phyloP scores from a whole-genome alignment of 2,113 vertebrate species.

The Irena cyanogastra region DNA sequence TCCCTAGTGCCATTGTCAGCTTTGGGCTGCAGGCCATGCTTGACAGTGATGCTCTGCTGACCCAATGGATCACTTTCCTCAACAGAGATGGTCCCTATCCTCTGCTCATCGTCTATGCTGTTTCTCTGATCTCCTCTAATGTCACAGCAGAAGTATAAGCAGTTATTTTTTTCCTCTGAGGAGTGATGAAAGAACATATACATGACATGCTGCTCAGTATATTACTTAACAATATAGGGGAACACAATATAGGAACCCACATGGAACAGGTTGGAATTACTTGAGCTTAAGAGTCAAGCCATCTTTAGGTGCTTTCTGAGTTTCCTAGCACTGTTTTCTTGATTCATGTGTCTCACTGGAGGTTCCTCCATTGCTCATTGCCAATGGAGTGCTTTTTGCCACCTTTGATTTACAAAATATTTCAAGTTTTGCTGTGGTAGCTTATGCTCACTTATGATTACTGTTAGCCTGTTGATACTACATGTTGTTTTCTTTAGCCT shows the following conservation, averaged over 20 bases:
- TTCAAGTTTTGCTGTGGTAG: not conserved
- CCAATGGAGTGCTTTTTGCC: not conserved
- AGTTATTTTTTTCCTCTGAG: not conserved
- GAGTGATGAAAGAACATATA: not conserved
- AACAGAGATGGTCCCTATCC: not conserved
- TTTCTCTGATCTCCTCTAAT: not conserved
- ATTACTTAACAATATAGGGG: not conserved
- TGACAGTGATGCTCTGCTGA: not conserved
- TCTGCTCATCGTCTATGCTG: not conserved
- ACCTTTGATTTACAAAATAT: not conserved
- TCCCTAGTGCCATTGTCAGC: not conserved
- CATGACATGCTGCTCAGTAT: not conserved
- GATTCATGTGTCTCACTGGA: not conserved
- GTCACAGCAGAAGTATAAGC: not conserved
- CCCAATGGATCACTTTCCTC: not conserved
- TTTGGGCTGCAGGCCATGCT: not conserved
- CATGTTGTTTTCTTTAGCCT: not conserved
- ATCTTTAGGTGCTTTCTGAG: not conserved
- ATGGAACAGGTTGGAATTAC: not conserved
- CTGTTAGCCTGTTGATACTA: not conserved
- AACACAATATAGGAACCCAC: not conserved
- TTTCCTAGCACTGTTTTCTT: not conserved
- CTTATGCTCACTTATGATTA: not conserved
- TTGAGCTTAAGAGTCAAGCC: not conserved
- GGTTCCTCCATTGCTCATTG: not conserved